Conservation (phyloP, 2,113 vertebrate species). For the Oceanodroma tethys region DNA sequence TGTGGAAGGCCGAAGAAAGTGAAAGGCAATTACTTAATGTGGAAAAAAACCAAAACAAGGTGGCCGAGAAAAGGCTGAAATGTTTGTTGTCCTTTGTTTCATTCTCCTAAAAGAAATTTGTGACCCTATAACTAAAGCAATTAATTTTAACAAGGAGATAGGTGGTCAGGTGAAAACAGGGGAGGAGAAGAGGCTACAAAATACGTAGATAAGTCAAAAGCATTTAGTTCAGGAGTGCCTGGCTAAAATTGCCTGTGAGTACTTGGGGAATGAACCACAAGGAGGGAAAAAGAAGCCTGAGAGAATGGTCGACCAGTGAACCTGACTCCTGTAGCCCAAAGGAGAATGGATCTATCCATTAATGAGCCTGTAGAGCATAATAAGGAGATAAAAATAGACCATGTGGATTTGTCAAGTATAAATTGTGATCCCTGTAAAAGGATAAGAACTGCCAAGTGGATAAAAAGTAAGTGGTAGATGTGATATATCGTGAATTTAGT, state of each 20-base stretch:
- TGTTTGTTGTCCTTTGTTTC: neutral
- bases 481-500: neutral
- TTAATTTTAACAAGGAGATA: neutral
- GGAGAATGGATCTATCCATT: neutral
- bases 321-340: neutral
- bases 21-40: neutral
- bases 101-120: neutral
- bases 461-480: neutral
- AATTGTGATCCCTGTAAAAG: neutral
- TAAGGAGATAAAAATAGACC: slow-evolving; percentile 15
- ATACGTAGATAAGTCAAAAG: neutral
- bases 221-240: neutral
- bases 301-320: neutral
- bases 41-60: neutral
- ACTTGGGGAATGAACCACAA: neutral
- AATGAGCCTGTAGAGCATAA: neutral
- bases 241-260: neutral
- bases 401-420: neutral
- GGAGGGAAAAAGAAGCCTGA: neutral
- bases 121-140: neutral
- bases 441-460: neutral
- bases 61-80: neutral
- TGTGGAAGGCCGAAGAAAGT: neutral
- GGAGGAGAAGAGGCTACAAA: neutral
- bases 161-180: neutral